Percentiles rank a stretch among this genome's conserved stretches.
Evolutionary conservation across 1,140 invertebrate genomes (phyloP).

Genomic region (Choristoneura fumiferana): DNA sequence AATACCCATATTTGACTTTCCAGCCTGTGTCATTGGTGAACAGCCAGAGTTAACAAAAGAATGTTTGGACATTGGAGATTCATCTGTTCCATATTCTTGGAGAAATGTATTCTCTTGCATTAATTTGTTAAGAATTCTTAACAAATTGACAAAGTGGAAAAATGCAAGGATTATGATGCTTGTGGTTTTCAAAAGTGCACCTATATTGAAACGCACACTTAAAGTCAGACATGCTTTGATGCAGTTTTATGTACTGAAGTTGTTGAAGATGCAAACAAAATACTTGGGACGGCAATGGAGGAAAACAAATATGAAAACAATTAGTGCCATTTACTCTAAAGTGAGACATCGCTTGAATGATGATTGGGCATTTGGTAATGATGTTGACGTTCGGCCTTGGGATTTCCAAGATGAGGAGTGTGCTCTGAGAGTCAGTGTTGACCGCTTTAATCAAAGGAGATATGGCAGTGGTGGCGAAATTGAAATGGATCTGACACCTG

Average conservation of each 20-base stretch:
- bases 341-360: conserved; percentile 97
- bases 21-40: conserved; percentile 96
- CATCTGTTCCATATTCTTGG: conserved; percentile 93
- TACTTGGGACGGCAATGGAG: conserved; percentile 99
- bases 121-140: conserved; percentile 97
- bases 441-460: conserved; percentile 96
- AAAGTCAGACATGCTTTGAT: conserved; percentile 98
- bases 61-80: conserved; percentile 94
- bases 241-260: conserved; percentile 98
- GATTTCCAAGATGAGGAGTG: conserved; percentile 99
- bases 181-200: conserved; percentile 99
- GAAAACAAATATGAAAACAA: conserved; percentile 99
- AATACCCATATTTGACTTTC: conserved; percentile 97
- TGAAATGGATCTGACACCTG: conserved; percentile 86
- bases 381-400: conserved; percentile 98
- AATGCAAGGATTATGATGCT: conserved; percentile 99
- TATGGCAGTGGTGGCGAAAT: conserved; percentile 81
- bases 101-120: conserved; percentile 99
- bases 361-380: conserved; percentile 99
- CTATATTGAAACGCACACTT: conserved; percentile 97
- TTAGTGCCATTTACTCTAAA: conserved; percentile 99
- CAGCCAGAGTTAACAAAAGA: conserved; percentile 96
- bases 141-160: conserved; percentile 99
- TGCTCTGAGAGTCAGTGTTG: conserved; percentile 93
- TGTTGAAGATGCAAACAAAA: conserved; percentile 99